Evolutionary conservation across 2,888 invertebrate species (phyloP).

Genomic region (Tetrapedia diversipes): DNA sequence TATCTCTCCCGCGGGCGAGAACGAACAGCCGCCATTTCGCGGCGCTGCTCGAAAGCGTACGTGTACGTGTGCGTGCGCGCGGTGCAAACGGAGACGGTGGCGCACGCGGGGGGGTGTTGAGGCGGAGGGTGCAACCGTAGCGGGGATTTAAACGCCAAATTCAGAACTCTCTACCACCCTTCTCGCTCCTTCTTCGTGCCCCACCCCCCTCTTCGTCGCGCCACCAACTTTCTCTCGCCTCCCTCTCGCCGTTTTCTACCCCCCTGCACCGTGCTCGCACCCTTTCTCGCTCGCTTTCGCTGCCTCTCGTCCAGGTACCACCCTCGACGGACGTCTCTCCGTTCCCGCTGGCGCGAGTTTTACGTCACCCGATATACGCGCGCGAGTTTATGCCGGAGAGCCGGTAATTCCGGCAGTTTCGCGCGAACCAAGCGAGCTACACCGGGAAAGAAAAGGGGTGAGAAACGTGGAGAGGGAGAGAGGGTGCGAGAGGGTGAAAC

Average conservation of each 20-base stretch:
- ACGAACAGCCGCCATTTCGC: conserved; percentile 73
- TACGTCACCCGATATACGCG: conserved; percentile 77
- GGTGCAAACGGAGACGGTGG: conserved; percentile 30
- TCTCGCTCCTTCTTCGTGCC: conserved; percentile 34
- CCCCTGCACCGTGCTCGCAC: not conserved
- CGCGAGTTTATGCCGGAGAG: conserved; percentile 71
- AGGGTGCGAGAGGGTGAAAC: not conserved
- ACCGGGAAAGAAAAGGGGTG: conserved; percentile 3
- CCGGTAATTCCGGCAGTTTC: conserved; percentile 75
- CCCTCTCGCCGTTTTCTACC: not conserved
- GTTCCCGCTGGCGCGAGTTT: conserved; percentile 69
- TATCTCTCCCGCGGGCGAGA: conserved; percentile 62
- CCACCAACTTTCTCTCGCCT: conserved; percentile 27
- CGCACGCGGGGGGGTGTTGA: not conserved
- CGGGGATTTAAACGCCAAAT: conserved; percentile 74
- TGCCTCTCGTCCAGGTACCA: conserved; percentile 49
- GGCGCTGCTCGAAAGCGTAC: conserved; percentile 54
- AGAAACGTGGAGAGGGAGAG: not conserved
- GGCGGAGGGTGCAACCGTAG: conserved; percentile 30
- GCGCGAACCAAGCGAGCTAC: conserved; percentile 62
- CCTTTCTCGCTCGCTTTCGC: not conserved
- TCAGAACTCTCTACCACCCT: conserved; percentile 65
- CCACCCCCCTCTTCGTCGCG: conserved; percentile 3
- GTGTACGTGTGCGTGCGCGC: conserved; percentile 34
- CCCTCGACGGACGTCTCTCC: conserved; percentile 21